Conservation (phyloP, 2,888 invertebrate species). For the Abscondita cerata region DNA sequence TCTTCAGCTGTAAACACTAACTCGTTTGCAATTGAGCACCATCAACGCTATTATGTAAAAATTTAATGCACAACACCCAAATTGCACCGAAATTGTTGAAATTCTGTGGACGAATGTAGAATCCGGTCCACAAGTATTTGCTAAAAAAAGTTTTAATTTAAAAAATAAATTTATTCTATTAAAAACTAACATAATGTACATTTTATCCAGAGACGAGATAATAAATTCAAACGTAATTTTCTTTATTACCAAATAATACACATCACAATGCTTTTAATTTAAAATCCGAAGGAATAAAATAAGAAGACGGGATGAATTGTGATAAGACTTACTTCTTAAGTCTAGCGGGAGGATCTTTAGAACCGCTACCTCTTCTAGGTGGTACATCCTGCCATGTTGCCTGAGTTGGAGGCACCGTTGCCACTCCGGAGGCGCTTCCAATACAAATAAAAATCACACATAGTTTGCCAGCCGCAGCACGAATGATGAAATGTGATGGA, state of each 20-base stretch:
- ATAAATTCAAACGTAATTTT: not conserved
- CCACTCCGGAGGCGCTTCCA: slow-evolving; percentile 61
- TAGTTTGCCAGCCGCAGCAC: slow-evolving; percentile 49
- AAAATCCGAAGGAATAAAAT: slow-evolving; percentile 6
- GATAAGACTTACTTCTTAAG: slow-evolving; percentile 52
- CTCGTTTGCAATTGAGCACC: too few species aligned
- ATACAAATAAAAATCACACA: slow-evolving; percentile 59
- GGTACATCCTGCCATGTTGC: slow-evolving; percentile 61
- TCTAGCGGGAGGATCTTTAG: slow-evolving; percentile 55
- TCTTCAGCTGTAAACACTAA: too few species aligned
- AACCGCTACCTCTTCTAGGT: slow-evolving; percentile 66
- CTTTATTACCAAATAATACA: slow-evolving; percentile 2
- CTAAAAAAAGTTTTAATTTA: too few species aligned
- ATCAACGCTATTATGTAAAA: too few species aligned
- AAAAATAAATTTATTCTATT: too few species aligned
- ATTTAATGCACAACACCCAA: slow-evolving; percentile 1
- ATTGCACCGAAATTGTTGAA: not conserved
- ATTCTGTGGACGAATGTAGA: slow-evolving; percentile 3
- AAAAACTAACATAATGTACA: too few species aligned
- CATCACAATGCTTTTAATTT: slow-evolving; percentile 14
- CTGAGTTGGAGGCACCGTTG: slow-evolving; percentile 66
- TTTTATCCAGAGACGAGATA: too few species aligned
- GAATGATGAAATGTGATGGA: slow-evolving; percentile 30
- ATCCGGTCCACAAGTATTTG: too few species aligned
- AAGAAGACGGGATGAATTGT: not conserved